A percentile compares a stretch with the other conserved stretches of the same genome.
These are phyloP conservation scores for Scytalopus superciliaris DNA, from an alignment of 2,113 vertebrate species.

Conservation along the genomic window DNA sequence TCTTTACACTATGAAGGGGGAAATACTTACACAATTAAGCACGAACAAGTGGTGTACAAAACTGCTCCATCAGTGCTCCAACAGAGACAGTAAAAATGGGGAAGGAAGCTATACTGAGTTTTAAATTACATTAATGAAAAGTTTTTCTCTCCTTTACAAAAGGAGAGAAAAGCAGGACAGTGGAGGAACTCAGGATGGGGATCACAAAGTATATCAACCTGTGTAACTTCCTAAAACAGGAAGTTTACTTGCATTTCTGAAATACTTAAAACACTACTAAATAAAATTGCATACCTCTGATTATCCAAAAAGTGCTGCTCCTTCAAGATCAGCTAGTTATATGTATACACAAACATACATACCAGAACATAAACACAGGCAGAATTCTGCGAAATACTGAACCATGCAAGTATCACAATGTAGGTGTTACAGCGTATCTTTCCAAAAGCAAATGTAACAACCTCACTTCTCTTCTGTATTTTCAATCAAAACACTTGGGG, in stretches of 20 bases:
- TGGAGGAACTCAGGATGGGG: neutral
- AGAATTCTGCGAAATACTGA: neutral
- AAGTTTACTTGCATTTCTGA: neutral
- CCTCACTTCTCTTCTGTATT: neutral
- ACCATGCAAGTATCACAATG: neutral
- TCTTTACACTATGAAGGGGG: neutral
- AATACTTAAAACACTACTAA: neutral
- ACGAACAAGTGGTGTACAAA: neutral
- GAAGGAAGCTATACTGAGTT: neutral
- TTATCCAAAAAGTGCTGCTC: neutral
- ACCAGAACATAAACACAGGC: fast-evolving
- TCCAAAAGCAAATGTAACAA: neutral
- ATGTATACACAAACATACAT: neutral
- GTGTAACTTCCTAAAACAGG: neutral
- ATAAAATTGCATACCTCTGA: neutral
- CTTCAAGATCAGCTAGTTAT: neutral
- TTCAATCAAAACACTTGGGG: neutral
- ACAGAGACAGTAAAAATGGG: neutral
- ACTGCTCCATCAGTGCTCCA: neutral
- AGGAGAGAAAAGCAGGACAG: neutral
- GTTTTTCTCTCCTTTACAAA: neutral
- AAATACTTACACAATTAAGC: neutral
- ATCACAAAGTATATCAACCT: neutral
- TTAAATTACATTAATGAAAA: neutral
- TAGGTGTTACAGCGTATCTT: neutral